phyloP scores from a whole-genome alignment of 2,888 invertebrate genomes.

The Philonicus albiceps region DNA sequence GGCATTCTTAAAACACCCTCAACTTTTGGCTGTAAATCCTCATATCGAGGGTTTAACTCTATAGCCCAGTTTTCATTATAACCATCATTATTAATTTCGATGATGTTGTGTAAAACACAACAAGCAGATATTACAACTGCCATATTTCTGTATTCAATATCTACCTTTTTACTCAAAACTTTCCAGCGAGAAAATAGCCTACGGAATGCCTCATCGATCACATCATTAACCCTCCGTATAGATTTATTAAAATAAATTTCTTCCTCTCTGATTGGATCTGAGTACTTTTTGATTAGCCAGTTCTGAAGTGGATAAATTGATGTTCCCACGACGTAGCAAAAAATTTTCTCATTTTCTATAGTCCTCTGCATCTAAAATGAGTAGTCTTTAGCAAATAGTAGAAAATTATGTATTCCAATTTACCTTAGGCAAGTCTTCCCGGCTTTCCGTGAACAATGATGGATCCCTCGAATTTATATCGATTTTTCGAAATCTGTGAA shows the following conservation, averaged over 20 bases:
- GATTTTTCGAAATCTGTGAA: constrained; percentile 56
- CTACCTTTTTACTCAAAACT: constrained; percentile 56
- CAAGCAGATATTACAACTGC: constrained; percentile 58
- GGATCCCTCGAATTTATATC: constrained; percentile 53
- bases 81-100: constrained; percentile 57
- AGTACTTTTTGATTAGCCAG: constrained; percentile 58
- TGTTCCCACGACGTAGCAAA: constrained; percentile 35
- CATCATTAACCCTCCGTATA: constrained; percentile 56
- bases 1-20: not conserved
- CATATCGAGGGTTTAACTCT: constrained; percentile 1
- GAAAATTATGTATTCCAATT: not conserved
- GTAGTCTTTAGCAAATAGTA: not conserved
- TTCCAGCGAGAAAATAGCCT: constrained; percentile 60
- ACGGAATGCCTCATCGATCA: constrained; percentile 57
- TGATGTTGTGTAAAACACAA: constrained; percentile 58
- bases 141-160: constrained; percentile 57
- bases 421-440: constrained; percentile 54
- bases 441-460: constrained; percentile 53
- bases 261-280: constrained; percentile 54
- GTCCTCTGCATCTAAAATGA: constrained; percentile 24
- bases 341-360: constrained; percentile 37
- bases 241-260: constrained; percentile 59
- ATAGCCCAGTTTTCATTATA: constrained; percentile 57
- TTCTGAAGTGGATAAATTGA: constrained; percentile 55
- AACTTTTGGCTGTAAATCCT: constrained; percentile 14